Percentiles rank a stretch among this genome's conserved stretches.
phyloP scores from a whole-genome alignment of 37 sponge, comb jelly and placozoan genomes.

The Agelas oroides region DNA sequence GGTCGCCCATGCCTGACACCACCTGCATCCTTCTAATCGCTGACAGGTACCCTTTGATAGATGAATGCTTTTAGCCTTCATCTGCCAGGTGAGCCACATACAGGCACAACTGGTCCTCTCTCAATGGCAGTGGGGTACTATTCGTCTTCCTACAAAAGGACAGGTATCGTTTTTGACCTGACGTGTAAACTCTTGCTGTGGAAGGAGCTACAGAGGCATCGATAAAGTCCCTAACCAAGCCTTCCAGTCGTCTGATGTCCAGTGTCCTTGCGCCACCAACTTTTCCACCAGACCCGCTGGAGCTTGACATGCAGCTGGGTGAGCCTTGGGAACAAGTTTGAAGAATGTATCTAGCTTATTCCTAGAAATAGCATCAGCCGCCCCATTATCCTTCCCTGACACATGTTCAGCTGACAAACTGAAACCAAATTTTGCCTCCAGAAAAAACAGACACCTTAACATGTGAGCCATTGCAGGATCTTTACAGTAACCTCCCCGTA shows the following conservation, averaged over 20 bases:
- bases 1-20: slow-evolving; percentile 10
- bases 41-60: slow-evolving; percentile 5
- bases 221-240: slow-evolving; percentile 8
- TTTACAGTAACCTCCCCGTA: slow-evolving; percentile 4
- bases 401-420: slow-evolving; percentile 10
- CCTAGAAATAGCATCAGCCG: neutral
- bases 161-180: too few species aligned
- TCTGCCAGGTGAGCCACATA: neutral
- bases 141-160: too few species aligned
- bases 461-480: neutral
- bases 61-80: neutral
- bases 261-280: neutral
- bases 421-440: neutral
- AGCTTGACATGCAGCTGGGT: neutral
- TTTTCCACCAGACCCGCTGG: too few species aligned
- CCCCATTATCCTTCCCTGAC: neutral
- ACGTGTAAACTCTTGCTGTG: too few species aligned
- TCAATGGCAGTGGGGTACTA: too few species aligned
- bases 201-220: neutral
- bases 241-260: slow-evolving; percentile 8
- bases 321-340: slow-evolving; percentile 3
- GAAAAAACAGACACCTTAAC: slow-evolving; percentile 4
- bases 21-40: slow-evolving; percentile 8
- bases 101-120: slow-evolving; percentile 1
- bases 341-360: slow-evolving; percentile 5